phyloP scores from a whole-genome alignment of 2,797 vertebrate genomes.

The Morelia viridis region DNA sequence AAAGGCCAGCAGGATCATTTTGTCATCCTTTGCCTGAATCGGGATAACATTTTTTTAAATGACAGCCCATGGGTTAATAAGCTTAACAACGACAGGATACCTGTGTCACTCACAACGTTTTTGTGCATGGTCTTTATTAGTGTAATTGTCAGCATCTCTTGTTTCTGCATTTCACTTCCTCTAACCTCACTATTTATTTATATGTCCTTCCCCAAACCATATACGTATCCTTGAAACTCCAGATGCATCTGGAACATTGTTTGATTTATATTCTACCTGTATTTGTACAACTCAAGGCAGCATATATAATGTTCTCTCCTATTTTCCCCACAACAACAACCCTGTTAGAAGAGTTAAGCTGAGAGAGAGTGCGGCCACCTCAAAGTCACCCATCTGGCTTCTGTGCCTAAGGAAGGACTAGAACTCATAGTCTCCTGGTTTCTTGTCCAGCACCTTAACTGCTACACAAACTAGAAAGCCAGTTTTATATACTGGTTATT shows the following conservation, averaged over 20 bases:
- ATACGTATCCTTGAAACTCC: not conserved
- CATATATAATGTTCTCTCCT: not conserved
- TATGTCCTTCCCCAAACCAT: not conserved
- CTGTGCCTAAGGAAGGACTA: not conserved
- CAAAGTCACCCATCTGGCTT: not conserved
- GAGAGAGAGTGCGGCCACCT: not conserved
- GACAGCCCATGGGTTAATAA: not conserved
- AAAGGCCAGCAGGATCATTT: not conserved
- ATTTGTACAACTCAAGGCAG: not conserved
- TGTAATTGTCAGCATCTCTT: not conserved
- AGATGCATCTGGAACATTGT: not conserved
- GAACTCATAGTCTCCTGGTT: not conserved
- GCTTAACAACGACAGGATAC: not conserved
- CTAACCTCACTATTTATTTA: not conserved
- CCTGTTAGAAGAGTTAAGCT: not conserved
- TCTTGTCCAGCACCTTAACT: not conserved
- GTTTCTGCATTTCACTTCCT: not conserved
- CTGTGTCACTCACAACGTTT: not conserved
- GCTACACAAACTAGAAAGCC: not conserved
- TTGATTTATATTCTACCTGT: not conserved
- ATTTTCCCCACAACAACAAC: not conserved
- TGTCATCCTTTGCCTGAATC: not conserved
- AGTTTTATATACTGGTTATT: not conserved
- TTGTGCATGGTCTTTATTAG: not conserved
- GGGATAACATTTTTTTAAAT: not conserved